Conservation (phyloP, 2,797 vertebrate genomes). For the Gadopsis bispinosus region DNA sequence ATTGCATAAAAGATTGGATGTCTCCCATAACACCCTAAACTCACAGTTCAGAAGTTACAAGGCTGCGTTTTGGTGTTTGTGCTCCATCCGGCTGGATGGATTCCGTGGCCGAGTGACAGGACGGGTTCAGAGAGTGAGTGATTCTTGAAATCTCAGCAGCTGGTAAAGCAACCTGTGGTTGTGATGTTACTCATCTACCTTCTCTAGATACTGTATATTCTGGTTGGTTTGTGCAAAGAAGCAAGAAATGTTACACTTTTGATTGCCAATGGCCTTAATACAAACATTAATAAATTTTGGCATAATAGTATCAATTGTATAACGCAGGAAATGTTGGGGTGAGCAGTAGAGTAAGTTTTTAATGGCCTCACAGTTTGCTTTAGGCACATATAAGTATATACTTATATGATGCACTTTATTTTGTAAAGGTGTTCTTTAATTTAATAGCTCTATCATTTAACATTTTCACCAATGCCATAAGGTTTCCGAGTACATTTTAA, state of each 20-base stretch:
- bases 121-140: neutral
- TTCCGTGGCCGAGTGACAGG: neutral
- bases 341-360: too few relatives aligned
- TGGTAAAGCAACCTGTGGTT: neutral
- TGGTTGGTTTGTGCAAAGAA: neutral
- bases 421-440: too few relatives aligned
- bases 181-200: neutral
- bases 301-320: neutral
- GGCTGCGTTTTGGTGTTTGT: neutral
- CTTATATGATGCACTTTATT: too few relatives aligned
- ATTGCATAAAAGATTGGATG: conserved; percentile 23
- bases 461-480: too few relatives aligned
- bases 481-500: too few relatives aligned
- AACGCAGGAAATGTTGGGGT: neutral
- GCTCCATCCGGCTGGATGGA: neutral
- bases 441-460: too few relatives aligned
- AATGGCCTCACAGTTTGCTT: neutral
- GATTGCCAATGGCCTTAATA: neutral
- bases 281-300: neutral
- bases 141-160: neutral
- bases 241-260: neutral
- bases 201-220: neutral
- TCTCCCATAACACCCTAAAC: conserved; percentile 17
- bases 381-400: neutral
- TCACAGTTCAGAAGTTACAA: neutral